Base-by-base conservation (phyloP, 2,113 vertebrate genomes). In the Hemichromis elongatus region DNA sequence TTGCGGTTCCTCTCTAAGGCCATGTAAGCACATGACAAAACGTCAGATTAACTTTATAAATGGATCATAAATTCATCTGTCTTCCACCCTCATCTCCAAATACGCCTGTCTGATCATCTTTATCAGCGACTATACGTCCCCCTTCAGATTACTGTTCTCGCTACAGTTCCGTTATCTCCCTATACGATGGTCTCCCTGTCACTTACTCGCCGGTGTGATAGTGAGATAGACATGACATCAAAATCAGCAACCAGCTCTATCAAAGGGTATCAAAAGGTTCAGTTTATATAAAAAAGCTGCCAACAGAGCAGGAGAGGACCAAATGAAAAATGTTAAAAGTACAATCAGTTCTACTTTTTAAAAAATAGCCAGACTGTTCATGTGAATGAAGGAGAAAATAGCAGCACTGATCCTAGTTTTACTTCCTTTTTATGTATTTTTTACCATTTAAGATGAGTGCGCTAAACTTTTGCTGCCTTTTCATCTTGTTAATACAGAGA, bases 351-450 rank as follows among this genome's bases (percentile, higher is more conserved):
- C 63, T 68, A 9, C 12, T 16, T 63, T 63, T 63, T 12, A 63
- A 6, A 6, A 63, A 63, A 63, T 12, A 2, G 18, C 0, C 33
- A 45, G 37, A 45, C n/a, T 5, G 11, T 66, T 40, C 35, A 1
- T 68, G 37, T 42, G n/a, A 42, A 42, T 70, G 40, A 70, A 70
- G 40, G 66, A 70, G 5, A 18, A 45, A 70, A 70, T 1, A 45
- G 26, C 1, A 45, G 3, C 37, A 70, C 40, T 26, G 0, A 26
- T 45, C 21, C 0, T 26, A 26, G 21, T 26, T 70, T 70, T 45
- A 9, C 37, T 68, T 40, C 35, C 61, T 66, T 66, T 40, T 66
- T 0, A 40, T 14, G 40, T 24, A 24, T 14, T 21, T 40, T 66
- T 66, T 40, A 66, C 35, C 61, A 40, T 66, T 66, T 40, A 40